These are phyloP conservation scores for Pharmacophagus antenor DNA, from an alignment of 2,888 invertebrate genomes.

Conservation along the genomic window DNA sequence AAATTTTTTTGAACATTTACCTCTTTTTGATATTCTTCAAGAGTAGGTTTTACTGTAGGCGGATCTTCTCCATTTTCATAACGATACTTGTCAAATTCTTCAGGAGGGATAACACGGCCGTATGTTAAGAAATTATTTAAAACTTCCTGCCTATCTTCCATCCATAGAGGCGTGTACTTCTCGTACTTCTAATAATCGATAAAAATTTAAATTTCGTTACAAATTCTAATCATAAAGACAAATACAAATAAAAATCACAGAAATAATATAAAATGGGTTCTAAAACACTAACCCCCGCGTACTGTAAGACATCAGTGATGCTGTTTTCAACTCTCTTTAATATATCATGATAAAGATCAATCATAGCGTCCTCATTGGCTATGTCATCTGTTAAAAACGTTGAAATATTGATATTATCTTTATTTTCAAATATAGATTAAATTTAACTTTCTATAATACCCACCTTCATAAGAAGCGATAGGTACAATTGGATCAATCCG, in stretches of 20 bases:
- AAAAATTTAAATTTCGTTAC: conserved; percentile 1
- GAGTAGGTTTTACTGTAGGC: conserved; percentile 80
- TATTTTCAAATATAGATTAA: neutral
- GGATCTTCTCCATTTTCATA: conserved; percentile 74
- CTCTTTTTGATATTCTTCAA: conserved; percentile 88
- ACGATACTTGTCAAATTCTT: conserved; percentile 83
- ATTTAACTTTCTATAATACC: neutral
- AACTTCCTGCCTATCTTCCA: conserved; percentile 88
- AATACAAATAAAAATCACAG: neutral
- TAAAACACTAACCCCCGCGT: conserved; percentile 55
- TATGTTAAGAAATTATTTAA: conserved; percentile 88
- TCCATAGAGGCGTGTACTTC: conserved; percentile 89
- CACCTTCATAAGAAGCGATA: conserved; percentile 67
- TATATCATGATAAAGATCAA: conserved; percentile 81
- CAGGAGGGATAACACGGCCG: conserved; percentile 85
- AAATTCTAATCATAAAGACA: neutral
- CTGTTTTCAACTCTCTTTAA: conserved; percentile 69
- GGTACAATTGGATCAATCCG: conserved; percentile 81
- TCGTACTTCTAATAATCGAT: conserved; percentile 74
- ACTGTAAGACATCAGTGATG: conserved; percentile 62
- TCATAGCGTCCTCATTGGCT: conserved; percentile 78
- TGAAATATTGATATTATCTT: neutral
- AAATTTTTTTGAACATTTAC: conserved; percentile 48
- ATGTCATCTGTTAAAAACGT: conserved; percentile 77
- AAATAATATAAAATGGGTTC: neutral